Evolutionary conservation across 2,888 invertebrate genomes (phyloP), one percentile per base, ranked within the genome.

Genomic region (Fissipunctia ypsillon): DNA sequence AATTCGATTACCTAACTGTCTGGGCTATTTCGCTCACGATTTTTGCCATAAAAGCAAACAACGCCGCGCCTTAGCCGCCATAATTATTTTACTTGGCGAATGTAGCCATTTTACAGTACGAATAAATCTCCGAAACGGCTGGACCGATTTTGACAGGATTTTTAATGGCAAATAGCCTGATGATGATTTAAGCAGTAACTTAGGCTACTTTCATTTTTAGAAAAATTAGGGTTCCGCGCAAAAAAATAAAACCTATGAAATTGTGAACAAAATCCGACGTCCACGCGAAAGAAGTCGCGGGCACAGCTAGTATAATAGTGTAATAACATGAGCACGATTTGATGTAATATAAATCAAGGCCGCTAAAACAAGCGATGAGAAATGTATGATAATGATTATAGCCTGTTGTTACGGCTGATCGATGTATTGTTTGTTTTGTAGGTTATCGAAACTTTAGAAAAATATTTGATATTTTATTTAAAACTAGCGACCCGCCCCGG

Each of bases 1-100:
- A 94, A 95, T 95, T 94, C 93, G 94, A 94, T 95, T 94, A 94
- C 91, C 89, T 93, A 94, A 95, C 91, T 90, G 88, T 86, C 88
- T 89, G 90, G 90, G 91, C 91, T 94, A 93, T 92, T 92, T 93
- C 89, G 92, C 91, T 94, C 93, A 94, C 94, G 94, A 93, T 93
- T 94, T 94, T 93, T 90, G 89, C 85, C 78, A 81, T 88, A 87
- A 81, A 86, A 66, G 84, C 81, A 75, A 81, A 85, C 83, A 80
- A 57, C 83, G 83, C 76, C 83, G 80, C 78, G 75, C 70, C 43
- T 78, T 76, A 48, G 75, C 69, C 65, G 56, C 28, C 57, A 28
- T 77, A 67, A 75, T 71, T 77, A 78, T 68, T 68, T 66, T 38
- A 50, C 59, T n/a, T n/a, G n/a, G n/a, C n/a, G n/a, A n/a, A n/a